These are phyloP conservation scores for Sprattus sprattus DNA, from an alignment of 2,113 vertebrate genomes.

Conservation along the genomic window DNA sequence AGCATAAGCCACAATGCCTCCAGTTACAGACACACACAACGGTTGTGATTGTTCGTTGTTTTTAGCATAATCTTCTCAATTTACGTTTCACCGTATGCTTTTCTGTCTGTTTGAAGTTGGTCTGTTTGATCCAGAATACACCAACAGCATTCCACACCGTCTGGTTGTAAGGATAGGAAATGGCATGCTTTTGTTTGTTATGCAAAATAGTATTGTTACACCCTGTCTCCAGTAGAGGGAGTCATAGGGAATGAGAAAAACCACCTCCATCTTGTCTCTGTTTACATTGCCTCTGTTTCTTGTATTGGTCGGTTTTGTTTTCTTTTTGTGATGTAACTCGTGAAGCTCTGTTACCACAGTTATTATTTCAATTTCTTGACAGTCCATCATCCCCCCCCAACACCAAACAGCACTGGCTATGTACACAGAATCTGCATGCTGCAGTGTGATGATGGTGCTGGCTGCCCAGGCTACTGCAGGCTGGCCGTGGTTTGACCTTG, in stretches of 20 bases:
- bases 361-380: neutral
- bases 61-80: neutral
- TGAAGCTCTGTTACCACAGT: neutral
- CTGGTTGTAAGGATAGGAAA: neutral
- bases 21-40: neutral
- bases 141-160: neutral
- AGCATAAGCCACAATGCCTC: neutral
- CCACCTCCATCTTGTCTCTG: slow-evolving; percentile 15
- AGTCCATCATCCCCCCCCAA: neutral
- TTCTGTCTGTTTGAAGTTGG: neutral
- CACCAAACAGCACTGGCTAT: neutral
- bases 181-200: neutral
- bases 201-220: neutral
- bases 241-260: neutral
- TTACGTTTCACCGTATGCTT: too few relatives aligned
- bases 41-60: neutral
- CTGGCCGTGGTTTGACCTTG: neutral
- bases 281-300: neutral
- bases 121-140: neutral
- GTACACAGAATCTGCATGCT: neutral
- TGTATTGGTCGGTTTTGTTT: neutral
- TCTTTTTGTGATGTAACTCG: neutral
- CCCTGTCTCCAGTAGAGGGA: slow-evolving; percentile 12
- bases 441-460: neutral
- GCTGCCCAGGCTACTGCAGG: neutral